Evolutionary conservation across 2,113 vertebrate genomes (phyloP), one percentile per base, ranked within the genome.

Genomic region (Hoplias malabaricus): DNA sequence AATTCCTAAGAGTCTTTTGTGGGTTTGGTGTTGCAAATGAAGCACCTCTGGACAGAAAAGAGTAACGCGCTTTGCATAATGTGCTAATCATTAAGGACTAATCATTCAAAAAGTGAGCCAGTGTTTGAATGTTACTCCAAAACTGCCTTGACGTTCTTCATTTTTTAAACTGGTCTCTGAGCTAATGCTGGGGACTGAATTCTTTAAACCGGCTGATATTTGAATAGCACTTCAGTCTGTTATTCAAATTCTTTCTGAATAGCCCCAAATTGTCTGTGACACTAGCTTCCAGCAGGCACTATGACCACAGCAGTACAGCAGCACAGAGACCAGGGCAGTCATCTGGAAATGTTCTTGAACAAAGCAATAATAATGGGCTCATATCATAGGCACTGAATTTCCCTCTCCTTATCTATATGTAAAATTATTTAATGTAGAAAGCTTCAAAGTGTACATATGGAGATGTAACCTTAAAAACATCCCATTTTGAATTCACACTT

Each of bases 1-100:
- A 53, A 21, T 53, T 62, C 33, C n/a, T 23, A 31, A 16, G 56
- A 21, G 40, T 25, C 16, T 9, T 73, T 43, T 48, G 40, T 63
- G 19, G 4, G 43, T 19, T 31, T n/a, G 27, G 46, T 73, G 9
- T 46, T 40, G 54, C 14, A 27, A 54, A 46, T 46, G 23, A 43
- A 72, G 11, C 27, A 2, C 38, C 38, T 21, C 54, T 12, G 11
- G 38, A 40, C 70, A 19, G 21, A 62, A 46, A 62, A 2, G 19
- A 13, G n/a, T 46, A n/a, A 73, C 46, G 19, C 46, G 19, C 57
- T 46, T 34, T 61, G 56, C 61, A 29, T 59, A 57, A 72, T 59
- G 36, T 13, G 10, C 10, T 21, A 16, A 9, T n/a, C 57, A 63
- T 63, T 48, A 63, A 63, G 46, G 50, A 31, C 62, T 63, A 50